These are phyloP conservation scores for Helostoma temminkii DNA, from an alignment of 2,797 vertebrate species.

Conservation along the genomic window DNA sequence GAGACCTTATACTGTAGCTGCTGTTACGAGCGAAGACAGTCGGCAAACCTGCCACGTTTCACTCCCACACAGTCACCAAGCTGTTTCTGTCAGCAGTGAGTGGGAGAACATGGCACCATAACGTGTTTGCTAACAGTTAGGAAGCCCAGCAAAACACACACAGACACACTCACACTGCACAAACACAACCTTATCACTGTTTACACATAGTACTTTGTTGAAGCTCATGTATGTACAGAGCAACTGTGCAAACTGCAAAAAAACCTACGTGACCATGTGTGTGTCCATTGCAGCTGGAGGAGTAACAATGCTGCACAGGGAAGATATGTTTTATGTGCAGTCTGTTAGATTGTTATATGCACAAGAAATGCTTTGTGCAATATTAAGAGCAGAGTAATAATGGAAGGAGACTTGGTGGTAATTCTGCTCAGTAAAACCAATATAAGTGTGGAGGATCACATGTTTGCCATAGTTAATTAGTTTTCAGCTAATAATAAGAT, in stretches of 20 bases:
- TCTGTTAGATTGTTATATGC: slow-evolving; percentile 24
- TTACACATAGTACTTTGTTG: slow-evolving; percentile 70
- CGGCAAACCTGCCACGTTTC: slow-evolving; percentile 54
- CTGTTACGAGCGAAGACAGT: slow-evolving; percentile 51
- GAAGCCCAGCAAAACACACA: slow-evolving; percentile 49
- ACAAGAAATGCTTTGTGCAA: slow-evolving; percentile 26
- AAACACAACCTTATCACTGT: slow-evolving; percentile 76
- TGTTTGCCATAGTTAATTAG: slow-evolving; percentile 55
- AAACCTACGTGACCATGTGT: slow-evolving; percentile 55
- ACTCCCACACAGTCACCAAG: slow-evolving; percentile 69
- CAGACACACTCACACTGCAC: slow-evolving; percentile 46
- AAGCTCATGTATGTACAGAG: slow-evolving; percentile 69
- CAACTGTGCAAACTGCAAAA: slow-evolving; percentile 73
- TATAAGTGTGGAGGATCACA: slow-evolving; percentile 15
- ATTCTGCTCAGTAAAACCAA: slow-evolving; percentile 15
- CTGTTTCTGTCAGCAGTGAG: slow-evolving; percentile 67
- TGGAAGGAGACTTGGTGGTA: neutral
- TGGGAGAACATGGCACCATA: slow-evolving; percentile 67
- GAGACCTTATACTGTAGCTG: slow-evolving; percentile 35
- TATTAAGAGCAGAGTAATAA: slow-evolving; percentile 24
- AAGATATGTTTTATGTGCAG: slow-evolving; percentile 25
- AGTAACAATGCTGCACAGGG: slow-evolving; percentile 27
- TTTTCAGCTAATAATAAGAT: slow-evolving; percentile 55
- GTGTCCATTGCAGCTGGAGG: slow-evolving; percentile 55
- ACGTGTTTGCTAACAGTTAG: slow-evolving; percentile 71